Percentiles rank a stretch among this genome's conserved stretches.
Conservation (phyloP, 2,888 invertebrate genomes). For the Gryllus longicercus region DNA sequence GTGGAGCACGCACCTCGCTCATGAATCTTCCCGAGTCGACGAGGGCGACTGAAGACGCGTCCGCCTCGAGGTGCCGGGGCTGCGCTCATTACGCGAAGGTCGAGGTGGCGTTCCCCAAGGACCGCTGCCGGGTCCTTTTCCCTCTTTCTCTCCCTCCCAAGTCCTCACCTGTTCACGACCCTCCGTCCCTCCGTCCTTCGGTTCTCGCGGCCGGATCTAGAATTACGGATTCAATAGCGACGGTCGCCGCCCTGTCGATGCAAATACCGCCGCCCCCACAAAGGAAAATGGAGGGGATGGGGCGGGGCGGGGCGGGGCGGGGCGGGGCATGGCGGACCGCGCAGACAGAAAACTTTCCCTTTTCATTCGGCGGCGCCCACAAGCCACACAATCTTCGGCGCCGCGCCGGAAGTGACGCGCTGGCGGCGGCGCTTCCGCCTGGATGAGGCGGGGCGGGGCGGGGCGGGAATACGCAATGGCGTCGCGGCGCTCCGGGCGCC, state of each 20-base stretch:
- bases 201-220: neutral
- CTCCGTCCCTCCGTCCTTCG: neutral
- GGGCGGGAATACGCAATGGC: too few relatives aligned
- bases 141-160: neutral
- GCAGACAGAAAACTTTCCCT: neutral
- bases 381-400: neutral
- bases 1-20: neutral
- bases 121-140: neutral
- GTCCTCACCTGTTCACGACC: neutral
- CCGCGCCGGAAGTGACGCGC: neutral
- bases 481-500: too few relatives aligned
- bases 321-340: neutral
- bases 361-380: neutral
- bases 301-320: neutral
- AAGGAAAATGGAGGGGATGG: neutral
- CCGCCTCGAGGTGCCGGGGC: neutral
- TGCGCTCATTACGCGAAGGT: neutral
- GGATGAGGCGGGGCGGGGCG: too few relatives aligned
- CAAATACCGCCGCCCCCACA: constrained; percentile 9
- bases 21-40: neutral
- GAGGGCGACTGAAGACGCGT: neutral
- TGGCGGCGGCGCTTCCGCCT: too few relatives aligned
- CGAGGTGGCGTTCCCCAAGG: neutral
- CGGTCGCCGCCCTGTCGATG: neutral
- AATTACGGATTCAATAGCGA: neutral